Conservation (phyloP, 2,888 invertebrate genomes). For the Nomada ferruginata region DNA sequence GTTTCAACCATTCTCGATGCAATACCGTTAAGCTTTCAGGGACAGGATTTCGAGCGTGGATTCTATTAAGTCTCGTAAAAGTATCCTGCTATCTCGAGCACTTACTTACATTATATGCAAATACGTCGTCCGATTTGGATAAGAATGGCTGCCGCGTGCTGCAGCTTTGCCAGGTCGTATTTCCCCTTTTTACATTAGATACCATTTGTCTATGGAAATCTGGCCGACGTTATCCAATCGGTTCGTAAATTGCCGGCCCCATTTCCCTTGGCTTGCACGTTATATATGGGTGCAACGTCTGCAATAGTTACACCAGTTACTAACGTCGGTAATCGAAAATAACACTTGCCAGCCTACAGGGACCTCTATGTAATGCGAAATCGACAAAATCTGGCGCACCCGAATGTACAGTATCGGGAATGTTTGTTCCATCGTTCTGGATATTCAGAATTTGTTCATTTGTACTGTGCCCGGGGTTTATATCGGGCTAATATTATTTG, state of each 20-base stretch:
- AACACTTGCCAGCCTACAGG: slow-evolving; percentile 4
- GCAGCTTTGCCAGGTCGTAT: slow-evolving; percentile 7
- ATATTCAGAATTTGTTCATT: no score
- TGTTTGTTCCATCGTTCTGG: no score
- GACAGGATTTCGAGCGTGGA: slow-evolving; percentile 16
- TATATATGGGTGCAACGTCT: slow-evolving; percentile 28
- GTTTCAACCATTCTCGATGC: background rate
- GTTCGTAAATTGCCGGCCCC: slow-evolving; percentile 18
- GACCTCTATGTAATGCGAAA: background rate
- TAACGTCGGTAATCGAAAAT: slow-evolving; percentile 40
- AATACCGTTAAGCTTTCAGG: background rate
- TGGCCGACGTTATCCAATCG: slow-evolving; percentile 34
- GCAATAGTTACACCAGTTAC: slow-evolving; percentile 13
- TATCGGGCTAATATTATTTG: no score
- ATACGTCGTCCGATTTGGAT: slow-evolving; percentile 40
- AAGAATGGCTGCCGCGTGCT: slow-evolving; percentile 27
- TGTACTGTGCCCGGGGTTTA: no score
- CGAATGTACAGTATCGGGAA: no score
- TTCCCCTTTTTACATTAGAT: slow-evolving; percentile 20
- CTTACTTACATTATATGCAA: slow-evolving; percentile 40
- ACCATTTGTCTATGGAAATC: slow-evolving; percentile 50
- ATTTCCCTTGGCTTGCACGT: background rate
- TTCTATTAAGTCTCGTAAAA: slow-evolving; percentile 20
- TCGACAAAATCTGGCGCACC: background rate
- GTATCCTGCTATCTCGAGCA: background rate